phyloP scores from a whole-genome alignment of 1,140 invertebrate species.

The Lepidurus apus region DNA sequence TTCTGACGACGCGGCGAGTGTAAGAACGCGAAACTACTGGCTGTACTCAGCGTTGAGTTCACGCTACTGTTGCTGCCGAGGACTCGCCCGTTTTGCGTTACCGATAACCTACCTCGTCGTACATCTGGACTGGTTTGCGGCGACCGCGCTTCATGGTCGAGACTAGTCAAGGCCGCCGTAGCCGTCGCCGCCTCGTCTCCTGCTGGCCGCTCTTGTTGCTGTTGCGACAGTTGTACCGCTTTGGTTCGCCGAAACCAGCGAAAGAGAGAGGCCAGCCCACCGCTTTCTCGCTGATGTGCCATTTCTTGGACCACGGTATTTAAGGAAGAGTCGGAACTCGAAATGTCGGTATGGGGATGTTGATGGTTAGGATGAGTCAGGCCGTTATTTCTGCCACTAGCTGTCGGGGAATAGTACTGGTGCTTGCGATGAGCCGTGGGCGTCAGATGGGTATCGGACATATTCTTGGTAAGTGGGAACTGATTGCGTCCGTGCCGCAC shows the following conservation, averaged over 20 bases:
- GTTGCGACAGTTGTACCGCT: not conserved
- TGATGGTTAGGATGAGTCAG: not conserved
- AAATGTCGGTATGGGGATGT: not conserved
- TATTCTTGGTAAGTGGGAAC: constrained; percentile 14
- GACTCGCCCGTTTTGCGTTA: not conserved
- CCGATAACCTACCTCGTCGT: not conserved
- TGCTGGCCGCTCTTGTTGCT: not conserved
- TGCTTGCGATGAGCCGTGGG: not conserved
- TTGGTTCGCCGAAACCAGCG: not conserved
- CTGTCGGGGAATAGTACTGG: not conserved
- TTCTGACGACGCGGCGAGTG: constrained; percentile 47
- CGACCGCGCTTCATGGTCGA: not conserved
- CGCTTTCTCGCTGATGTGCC: not conserved
- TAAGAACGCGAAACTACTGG: constrained; percentile 64
- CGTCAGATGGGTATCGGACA: constrained; percentile 24
- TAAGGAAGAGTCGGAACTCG: not conserved
- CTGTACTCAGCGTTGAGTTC: constrained; percentile 57
- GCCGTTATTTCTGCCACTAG: not conserved
- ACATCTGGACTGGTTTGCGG: not conserved
- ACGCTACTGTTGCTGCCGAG: constrained; percentile 46
- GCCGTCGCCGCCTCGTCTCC: not conserved
- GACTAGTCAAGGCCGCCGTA: not conserved
- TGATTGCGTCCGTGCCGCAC: constrained; percentile 28
- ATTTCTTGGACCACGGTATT: constrained; percentile 13
- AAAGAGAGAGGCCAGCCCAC: not conserved